Conservation (phyloP, 2,113 vertebrate genomes). For the Nyctibius bracteatus region DNA sequence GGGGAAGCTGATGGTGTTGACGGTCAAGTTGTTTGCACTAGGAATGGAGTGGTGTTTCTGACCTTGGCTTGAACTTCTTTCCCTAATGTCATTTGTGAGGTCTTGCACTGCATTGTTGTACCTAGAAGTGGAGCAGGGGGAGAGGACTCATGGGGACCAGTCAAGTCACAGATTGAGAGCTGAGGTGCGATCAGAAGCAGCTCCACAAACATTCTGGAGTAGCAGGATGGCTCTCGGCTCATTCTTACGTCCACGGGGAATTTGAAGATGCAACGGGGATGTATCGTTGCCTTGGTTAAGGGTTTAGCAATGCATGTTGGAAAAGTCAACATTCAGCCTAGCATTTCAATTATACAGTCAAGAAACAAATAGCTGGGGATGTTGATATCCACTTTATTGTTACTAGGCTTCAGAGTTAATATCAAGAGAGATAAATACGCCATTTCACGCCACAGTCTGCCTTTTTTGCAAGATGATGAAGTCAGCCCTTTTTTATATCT, state of each 20-base stretch:
- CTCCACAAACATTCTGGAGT: background rate
- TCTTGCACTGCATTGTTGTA: background rate
- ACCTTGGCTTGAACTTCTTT: background rate
- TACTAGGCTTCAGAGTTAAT: background rate
- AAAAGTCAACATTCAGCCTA: background rate
- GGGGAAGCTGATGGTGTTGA: background rate
- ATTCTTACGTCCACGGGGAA: background rate
- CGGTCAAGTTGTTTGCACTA: background rate
- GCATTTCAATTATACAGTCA: background rate
- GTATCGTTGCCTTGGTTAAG: background rate
- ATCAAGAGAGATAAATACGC: background rate
- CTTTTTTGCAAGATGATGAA: background rate
- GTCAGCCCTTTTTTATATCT: background rate
- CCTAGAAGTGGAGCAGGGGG: background rate
- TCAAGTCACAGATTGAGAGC: background rate
- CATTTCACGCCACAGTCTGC: background rate
- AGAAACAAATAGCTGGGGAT: background rate
- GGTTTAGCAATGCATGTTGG: background rate
- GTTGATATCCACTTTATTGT: background rate
- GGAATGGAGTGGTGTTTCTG: background rate
- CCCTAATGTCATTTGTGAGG: rapidly evolving
- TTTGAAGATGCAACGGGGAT: background rate
- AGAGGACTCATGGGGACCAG: background rate
- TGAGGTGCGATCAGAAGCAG: background rate
- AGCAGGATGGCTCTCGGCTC: background rate